These are phyloP conservation scores for Protaetia brevitarsis DNA, from an alignment of 1,140 invertebrate genomes.

Conservation along the genomic window DNA sequence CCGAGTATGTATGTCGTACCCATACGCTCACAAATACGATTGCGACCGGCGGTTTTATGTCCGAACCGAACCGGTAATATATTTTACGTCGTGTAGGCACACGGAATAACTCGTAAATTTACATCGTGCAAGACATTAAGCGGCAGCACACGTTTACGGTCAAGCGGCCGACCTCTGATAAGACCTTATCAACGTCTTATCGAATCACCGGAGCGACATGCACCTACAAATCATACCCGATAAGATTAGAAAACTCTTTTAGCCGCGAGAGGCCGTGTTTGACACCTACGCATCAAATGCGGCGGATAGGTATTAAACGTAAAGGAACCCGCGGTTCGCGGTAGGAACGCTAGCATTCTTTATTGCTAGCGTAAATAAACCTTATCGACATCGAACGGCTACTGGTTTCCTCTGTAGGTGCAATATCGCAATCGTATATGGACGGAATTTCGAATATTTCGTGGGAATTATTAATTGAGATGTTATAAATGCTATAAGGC, in stretches of 20 bases:
- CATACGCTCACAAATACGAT: neutral
- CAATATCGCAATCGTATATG: too few species aligned
- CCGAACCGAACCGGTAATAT: neutral
- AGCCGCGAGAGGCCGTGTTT: neutral
- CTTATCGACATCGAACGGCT: neutral
- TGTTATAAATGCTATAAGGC: too few species aligned
- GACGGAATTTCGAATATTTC: too few species aligned
- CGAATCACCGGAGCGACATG: neutral
- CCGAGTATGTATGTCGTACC: too few species aligned
- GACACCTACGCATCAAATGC: constrained; percentile 1
- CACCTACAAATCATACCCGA: constrained; percentile 13
- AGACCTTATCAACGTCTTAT: constrained; percentile 3
- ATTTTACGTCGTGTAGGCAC: constrained; percentile 10
- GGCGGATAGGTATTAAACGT: neutral
- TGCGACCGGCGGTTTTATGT: neutral
- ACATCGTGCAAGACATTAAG: constrained; percentile 16
- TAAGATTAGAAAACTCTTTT: constrained; percentile 9
- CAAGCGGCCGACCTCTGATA: constrained; percentile 16
- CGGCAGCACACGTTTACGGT: constrained; percentile 12
- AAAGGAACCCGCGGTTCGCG: neutral
- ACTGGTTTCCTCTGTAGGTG: neutral
- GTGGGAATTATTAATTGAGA: too few species aligned
- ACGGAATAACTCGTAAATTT: constrained; percentile 16
- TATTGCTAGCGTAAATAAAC: neutral
- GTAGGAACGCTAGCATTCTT: neutral